These are phyloP conservation scores for Drosophila subpulchrella DNA, from an alignment of 1,140 invertebrate species.

Conservation along the genomic window DNA sequence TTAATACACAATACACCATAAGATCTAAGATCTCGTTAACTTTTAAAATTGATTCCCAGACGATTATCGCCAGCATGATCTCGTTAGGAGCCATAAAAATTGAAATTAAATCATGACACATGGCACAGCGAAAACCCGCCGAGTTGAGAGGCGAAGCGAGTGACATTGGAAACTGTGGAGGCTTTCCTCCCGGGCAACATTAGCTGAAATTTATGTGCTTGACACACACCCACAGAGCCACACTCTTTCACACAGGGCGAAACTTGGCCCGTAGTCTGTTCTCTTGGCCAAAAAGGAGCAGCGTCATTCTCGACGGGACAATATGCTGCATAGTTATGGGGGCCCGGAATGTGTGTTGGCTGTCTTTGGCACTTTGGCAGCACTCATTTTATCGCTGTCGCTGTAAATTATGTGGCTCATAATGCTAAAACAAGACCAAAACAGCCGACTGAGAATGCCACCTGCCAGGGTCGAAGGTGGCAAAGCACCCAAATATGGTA, in stretches of 20 bases:
- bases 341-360: conserved; percentile 30
- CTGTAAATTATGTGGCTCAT: conserved; percentile 66
- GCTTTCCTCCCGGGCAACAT: conserved; percentile 28
- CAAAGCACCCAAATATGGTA: conserved; percentile 9
- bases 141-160: background rate
- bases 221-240: conserved; percentile 28
- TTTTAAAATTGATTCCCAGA: conserved; percentile 16
- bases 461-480: conserved; percentile 48
- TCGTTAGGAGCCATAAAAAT: conserved; percentile 60
- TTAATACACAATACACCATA: background rate
- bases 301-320: conserved; percentile 51
- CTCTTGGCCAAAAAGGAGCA: conserved; percentile 47
- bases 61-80: conserved; percentile 37
- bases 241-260: conserved; percentile 11
- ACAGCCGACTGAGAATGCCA: conserved; percentile 24
- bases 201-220: conserved; percentile 62
- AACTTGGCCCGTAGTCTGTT: conserved; percentile 24
- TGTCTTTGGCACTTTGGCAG: conserved; percentile 65
- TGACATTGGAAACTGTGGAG: conserved; percentile 5
- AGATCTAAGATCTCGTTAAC: background rate
- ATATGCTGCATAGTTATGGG: conserved; percentile 73
- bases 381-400: conserved; percentile 66
- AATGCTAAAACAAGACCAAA: conserved; percentile 47
- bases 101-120: conserved; percentile 66
- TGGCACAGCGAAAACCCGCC: conserved; percentile 17